Evolutionary conservation across 2,797 vertebrate species (phyloP).

Genomic region (Rhinichthys osculus): DNA sequence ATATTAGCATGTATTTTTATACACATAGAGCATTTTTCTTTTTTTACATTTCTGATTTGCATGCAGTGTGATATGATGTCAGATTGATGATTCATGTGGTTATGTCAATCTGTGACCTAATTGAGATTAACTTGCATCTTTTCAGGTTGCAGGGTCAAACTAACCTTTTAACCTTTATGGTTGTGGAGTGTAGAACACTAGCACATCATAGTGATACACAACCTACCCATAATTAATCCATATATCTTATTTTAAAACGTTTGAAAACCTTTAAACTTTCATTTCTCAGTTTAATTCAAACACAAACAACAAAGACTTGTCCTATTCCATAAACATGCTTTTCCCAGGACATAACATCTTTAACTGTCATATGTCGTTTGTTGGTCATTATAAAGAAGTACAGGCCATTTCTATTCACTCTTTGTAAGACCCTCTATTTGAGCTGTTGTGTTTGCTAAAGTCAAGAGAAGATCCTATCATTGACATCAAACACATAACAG

Average conservation of each 20-base stretch:
- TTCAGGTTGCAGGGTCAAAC: background rate
- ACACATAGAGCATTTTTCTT: background rate
- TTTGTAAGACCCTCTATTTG: constrained; percentile 26
- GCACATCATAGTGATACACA: background rate
- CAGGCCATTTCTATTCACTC: background rate
- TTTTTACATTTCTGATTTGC: background rate
- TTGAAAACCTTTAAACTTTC: background rate
- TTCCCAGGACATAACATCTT: background rate
- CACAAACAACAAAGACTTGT: background rate
- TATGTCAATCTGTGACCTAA: background rate
- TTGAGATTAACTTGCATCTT: constrained; percentile 13
- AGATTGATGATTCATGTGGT: background rate
- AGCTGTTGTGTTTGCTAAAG: constrained; percentile 41
- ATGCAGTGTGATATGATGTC: background rate
- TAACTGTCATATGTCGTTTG: constrained; percentile 24
- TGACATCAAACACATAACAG: constrained; percentile 35
- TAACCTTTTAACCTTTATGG: constrained; percentile 12
- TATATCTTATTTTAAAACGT: background rate
- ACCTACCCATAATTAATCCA: background rate
- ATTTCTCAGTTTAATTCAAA: background rate
- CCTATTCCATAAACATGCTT: background rate
- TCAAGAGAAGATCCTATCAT: constrained; percentile 49
- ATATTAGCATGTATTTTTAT: background rate
- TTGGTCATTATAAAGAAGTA: constrained; percentile 31
- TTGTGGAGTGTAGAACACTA: background rate